phyloP scores from a whole-genome alignment of 92 coral and sea anemone species.

The Siderastrea radians region DNA sequence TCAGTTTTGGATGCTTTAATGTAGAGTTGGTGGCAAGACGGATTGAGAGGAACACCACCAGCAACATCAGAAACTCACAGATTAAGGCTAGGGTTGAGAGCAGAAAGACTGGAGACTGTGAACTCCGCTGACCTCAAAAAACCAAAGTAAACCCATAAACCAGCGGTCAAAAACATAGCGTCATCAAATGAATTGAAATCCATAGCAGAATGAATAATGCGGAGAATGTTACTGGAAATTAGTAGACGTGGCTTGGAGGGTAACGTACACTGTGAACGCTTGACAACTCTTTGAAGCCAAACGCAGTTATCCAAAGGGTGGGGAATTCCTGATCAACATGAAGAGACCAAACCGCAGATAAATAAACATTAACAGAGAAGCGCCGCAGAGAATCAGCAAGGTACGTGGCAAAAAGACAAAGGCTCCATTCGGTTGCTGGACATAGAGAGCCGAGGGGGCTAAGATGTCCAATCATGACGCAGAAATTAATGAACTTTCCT shows the following conservation, averaged over 20 bases:
- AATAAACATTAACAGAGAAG: not conserved
- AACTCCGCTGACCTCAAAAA: conserved; percentile 33
- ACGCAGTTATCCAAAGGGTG: conserved; percentile 18
- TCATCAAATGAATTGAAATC: not conserved
- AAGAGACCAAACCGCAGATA: conserved; percentile 18
- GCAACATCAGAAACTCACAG: not conserved
- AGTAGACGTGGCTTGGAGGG: conserved; percentile 16
- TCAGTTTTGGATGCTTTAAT: conserved; percentile 38
- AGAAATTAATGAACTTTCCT: conserved; percentile 8
- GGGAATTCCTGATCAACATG: conserved; percentile 20
- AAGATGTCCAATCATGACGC: not conserved
- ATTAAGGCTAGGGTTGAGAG: not conserved
- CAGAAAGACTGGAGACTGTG: conserved; percentile 2
- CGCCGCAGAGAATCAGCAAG: not conserved
- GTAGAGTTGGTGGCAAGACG: conserved; percentile 11
- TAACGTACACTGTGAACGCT: conserved; percentile 13
- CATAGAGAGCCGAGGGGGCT: not conserved
- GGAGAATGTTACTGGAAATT: not conserved
- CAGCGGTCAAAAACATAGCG: not conserved
- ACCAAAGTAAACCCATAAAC: conserved; percentile 18
- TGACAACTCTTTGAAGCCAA: conserved; percentile 10
- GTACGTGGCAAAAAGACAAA: not conserved
- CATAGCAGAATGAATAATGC: not conserved
- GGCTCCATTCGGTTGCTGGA: not conserved
- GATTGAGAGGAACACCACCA: not conserved